A percentile compares a stretch with the other conserved stretches of the same genome.
phyloP scores from a whole-genome alignment of 2,888 invertebrate species.

The Aricia artaxerxes region DNA sequence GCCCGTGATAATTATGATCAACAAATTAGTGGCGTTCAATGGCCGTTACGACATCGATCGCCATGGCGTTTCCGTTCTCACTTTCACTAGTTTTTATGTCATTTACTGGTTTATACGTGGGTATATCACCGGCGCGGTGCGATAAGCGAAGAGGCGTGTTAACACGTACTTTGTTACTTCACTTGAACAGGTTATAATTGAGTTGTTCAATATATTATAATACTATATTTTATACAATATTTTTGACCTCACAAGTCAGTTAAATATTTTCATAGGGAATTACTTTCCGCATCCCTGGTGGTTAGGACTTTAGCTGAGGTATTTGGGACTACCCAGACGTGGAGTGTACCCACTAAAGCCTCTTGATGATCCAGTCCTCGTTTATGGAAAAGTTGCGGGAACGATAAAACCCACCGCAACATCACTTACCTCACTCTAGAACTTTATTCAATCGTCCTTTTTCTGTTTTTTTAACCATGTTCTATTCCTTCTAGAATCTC shows the following conservation, averaged over 20 bases:
- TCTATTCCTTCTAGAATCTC: slow-evolving; percentile 83
- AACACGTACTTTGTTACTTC: not conserved
- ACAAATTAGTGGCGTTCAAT: slow-evolving; percentile 52
- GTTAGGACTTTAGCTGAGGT: too few species aligned
- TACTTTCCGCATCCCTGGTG: too few species aligned
- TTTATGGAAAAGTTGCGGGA: too few species aligned
- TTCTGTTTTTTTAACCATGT: not conserved
- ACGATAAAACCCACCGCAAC: too few species aligned
- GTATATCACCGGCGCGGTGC: slow-evolving; percentile 13
- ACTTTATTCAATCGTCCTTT: too few species aligned
- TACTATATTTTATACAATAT: too few species aligned
- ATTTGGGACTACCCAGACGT: too few species aligned
- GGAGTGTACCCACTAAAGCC: too few species aligned
- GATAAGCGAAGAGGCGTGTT: not conserved
- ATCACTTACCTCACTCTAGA: too few species aligned
- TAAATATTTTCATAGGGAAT: too few species aligned
- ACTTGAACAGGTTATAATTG: not conserved
- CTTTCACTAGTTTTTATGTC: slow-evolving; percentile 52
- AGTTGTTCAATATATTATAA: not conserved
- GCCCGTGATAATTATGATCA: slow-evolving; percentile 55
- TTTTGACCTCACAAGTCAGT: too few species aligned
- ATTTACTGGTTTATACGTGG: slow-evolving; percentile 33
- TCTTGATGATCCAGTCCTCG: too few species aligned
- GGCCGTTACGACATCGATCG: slow-evolving; percentile 48
- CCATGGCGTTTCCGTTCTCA: slow-evolving; percentile 44